These are phyloP conservation scores for Ctenopoma kingsleyae DNA, from an alignment of 2,797 vertebrate genomes.

Conservation along the genomic window DNA sequence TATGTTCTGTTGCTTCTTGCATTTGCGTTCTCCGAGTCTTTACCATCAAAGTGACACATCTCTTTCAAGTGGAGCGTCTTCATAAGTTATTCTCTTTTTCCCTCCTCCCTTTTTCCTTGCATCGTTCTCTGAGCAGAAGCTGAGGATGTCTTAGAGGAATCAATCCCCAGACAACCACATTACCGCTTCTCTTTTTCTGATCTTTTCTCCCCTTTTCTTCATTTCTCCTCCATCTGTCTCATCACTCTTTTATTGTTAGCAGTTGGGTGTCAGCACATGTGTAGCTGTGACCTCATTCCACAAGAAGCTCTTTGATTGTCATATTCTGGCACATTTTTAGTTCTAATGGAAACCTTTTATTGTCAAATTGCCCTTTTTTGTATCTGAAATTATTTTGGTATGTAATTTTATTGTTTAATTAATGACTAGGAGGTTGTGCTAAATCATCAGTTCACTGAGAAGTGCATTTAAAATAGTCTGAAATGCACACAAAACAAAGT, in stretches of 20 bases:
- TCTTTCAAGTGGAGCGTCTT: slow-evolving; percentile 76
- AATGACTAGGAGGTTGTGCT: not conserved
- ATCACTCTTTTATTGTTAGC: slow-evolving; percentile 65
- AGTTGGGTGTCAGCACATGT: slow-evolving; percentile 40
- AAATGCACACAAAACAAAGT: not conserved
- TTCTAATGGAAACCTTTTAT: slow-evolving; percentile 1
- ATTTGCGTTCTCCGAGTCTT: slow-evolving; percentile 48
- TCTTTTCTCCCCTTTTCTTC: slow-evolving; percentile 38
- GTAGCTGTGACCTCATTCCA: slow-evolving; percentile 29
- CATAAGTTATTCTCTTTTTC: slow-evolving; percentile 81
- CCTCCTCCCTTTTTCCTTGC: slow-evolving; percentile 44
- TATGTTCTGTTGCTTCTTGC: slow-evolving; percentile 43
- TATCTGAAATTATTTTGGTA: not conserved
- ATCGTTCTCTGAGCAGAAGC: slow-evolving; percentile 69
- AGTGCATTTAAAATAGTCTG: not conserved
- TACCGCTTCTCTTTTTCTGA: slow-evolving; percentile 50
- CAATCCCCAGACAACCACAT: slow-evolving; percentile 66
- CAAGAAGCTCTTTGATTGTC: slow-evolving; percentile 46
- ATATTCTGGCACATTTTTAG: slow-evolving; percentile 3
- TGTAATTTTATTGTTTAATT: slow-evolving; percentile 8
- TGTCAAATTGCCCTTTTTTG: slow-evolving; percentile 14
- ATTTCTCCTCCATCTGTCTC: slow-evolving; percentile 47
- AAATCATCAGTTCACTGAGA: not conserved
- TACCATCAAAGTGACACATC: slow-evolving; percentile 76
- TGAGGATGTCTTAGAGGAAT: slow-evolving; percentile 65